These are phyloP conservation scores for Pyxicephalus adspersus DNA, from an alignment of 2,113 vertebrate species.

Conservation along the genomic window DNA sequence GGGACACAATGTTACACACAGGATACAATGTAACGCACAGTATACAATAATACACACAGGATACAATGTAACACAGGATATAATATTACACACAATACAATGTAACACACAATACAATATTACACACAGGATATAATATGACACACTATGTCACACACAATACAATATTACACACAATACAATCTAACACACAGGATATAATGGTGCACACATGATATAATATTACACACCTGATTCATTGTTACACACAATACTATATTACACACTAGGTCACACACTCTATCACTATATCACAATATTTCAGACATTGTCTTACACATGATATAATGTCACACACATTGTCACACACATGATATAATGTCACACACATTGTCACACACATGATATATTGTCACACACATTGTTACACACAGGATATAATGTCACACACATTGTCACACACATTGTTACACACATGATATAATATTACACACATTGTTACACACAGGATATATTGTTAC, in stretches of 20 bases:
- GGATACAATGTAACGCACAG: neutral
- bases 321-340: neutral
- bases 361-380: neutral
- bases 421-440: neutral
- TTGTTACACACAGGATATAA: neutral
- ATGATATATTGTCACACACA: neutral
- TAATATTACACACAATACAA: constrained; percentile 1
- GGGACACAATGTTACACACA: neutral
- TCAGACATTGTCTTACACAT: neutral
- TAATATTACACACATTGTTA: neutral
- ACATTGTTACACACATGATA: neutral
- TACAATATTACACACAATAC: neutral
- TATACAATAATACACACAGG: neutral
- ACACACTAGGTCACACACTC: neutral
- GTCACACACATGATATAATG: neutral
- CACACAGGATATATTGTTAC: neutral
- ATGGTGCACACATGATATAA: neutral
- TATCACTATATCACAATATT: no score
- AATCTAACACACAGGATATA: neutral
- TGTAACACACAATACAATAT: constrained; percentile 3
- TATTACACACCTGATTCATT: neutral
- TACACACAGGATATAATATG: neutral
- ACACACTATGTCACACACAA: neutral
- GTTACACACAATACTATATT: neutral
- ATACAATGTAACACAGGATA: constrained; percentile 6